A percentile compares a stretch with the other conserved stretches of the same genome.
Evolutionary conservation across 2,888 invertebrate species (phyloP).

Genomic region (Philaethria dido): DNA sequence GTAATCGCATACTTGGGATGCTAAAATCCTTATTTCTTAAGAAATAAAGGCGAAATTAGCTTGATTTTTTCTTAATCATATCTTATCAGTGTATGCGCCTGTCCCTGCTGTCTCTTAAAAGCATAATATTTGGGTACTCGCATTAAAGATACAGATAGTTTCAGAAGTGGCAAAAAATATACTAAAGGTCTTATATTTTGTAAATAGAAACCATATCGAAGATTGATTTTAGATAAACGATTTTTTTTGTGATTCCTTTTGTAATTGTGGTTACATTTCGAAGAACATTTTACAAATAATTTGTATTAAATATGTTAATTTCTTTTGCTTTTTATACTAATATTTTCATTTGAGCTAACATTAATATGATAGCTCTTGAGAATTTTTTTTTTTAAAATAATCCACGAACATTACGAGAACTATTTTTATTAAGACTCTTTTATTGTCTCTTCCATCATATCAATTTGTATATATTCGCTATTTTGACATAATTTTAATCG

Average conservation of each 20-base stretch:
- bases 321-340: too few species aligned
- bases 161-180: conserved; percentile 27
- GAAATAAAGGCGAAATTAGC: conserved; percentile 22
- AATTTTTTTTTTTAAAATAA: too few species aligned
- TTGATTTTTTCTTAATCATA: conserved; percentile 33
- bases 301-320: too few species aligned
- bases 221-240: conserved; percentile 17
- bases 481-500: too few species aligned
- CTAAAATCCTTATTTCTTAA: conserved; percentile 3
- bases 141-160: conserved; percentile 38
- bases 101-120: conserved; percentile 58
- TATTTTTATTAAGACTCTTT: too few species aligned
- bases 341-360: too few species aligned
- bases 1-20: conserved; percentile 50
- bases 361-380: too few species aligned
- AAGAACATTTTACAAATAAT: not conserved
- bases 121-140: conserved; percentile 69
- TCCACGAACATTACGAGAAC: too few species aligned
- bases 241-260: not conserved
- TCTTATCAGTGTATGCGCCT: conserved; percentile 61
- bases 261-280: not conserved
- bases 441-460: too few species aligned
- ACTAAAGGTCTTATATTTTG: conserved; percentile 12
- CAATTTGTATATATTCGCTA: too few species aligned
- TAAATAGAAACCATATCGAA: conserved; percentile 26